Percentiles rank a stretch among this genome's conserved stretches.
These are phyloP conservation scores for Furnarius figulus DNA, from an alignment of 2,113 vertebrate genomes.

Conservation along the genomic window DNA sequence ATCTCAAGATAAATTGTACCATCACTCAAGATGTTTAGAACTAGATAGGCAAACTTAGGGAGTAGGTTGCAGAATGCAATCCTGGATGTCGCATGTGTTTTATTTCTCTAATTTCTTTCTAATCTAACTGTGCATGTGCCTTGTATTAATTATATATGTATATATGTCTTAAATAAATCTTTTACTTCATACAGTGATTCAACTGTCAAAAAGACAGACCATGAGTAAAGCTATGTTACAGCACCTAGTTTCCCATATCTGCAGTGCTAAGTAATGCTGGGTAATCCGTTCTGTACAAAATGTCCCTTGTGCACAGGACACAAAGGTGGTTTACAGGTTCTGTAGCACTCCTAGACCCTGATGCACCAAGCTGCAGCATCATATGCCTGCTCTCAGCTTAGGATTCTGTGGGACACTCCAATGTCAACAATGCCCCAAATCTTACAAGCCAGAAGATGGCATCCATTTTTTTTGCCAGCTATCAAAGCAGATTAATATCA, in stretches of 20 bases:
- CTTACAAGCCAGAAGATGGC: background rate
- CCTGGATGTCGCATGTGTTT: background rate
- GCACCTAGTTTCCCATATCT: background rate
- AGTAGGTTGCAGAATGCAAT: background rate
- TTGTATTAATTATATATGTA: background rate
- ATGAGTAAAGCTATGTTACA: background rate
- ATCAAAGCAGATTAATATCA: background rate
- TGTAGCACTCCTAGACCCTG: background rate
- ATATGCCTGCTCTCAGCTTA: background rate
- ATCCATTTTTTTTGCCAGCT: background rate
- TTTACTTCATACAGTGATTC: background rate
- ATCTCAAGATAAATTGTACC: constrained; percentile 9
- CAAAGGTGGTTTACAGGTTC: background rate
- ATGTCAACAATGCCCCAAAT: background rate
- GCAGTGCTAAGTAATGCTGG: background rate
- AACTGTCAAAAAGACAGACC: background rate
- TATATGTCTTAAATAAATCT: background rate
- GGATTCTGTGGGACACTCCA: background rate
- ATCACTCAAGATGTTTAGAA: constrained; percentile 29
- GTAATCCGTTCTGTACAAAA: background rate
- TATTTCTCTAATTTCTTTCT: background rate
- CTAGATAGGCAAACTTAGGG: background rate
- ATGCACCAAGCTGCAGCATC: background rate
- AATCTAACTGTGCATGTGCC: background rate
- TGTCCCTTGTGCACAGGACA: background rate